Percentiles rank a stretch among this genome's conserved stretches.
Conservation (phyloP, 92 coral and sea anemone genomes). For the Metridium senile region DNA sequence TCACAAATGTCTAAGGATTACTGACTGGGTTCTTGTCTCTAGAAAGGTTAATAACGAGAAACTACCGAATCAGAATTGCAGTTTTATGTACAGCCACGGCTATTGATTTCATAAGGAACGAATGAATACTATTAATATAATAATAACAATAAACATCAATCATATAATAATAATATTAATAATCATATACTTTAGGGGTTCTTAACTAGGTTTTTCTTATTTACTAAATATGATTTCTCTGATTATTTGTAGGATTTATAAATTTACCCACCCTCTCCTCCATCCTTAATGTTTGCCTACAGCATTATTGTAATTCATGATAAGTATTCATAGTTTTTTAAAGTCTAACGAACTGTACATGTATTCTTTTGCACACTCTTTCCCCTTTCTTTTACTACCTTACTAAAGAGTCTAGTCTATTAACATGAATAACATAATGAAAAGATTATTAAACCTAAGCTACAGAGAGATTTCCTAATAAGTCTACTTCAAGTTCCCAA, state of each 20-base stretch:
- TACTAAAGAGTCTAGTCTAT: no score
- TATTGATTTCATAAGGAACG: conserved; percentile 24
- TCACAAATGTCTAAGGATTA: neutral
- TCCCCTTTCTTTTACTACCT: no score
- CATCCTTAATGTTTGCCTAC: neutral
- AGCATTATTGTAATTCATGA: neutral
- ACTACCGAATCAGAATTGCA: neutral
- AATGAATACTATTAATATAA: conserved; percentile 16
- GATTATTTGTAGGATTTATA: conserved; percentile 31
- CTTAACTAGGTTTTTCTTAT: conserved; percentile 8
- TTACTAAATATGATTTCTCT: conserved; percentile 28
- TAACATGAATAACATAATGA: neutral
- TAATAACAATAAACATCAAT: conserved; percentile 18
- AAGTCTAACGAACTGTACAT: neutral
- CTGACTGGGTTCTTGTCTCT: neutral
- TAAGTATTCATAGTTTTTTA: neutral
- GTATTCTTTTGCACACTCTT: neutral
- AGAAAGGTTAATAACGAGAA: neutral
- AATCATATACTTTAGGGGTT: conserved; percentile 25
- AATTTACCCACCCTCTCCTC: conserved; percentile 25
- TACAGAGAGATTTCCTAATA: no score
- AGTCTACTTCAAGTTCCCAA: no score
- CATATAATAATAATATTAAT: conserved; percentile 24
- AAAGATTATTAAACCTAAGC: neutral
- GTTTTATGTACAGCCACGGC: conserved; percentile 2